Conservation (phyloP, 1,140 invertebrate genomes). For the Cephus cinctus region DNA sequence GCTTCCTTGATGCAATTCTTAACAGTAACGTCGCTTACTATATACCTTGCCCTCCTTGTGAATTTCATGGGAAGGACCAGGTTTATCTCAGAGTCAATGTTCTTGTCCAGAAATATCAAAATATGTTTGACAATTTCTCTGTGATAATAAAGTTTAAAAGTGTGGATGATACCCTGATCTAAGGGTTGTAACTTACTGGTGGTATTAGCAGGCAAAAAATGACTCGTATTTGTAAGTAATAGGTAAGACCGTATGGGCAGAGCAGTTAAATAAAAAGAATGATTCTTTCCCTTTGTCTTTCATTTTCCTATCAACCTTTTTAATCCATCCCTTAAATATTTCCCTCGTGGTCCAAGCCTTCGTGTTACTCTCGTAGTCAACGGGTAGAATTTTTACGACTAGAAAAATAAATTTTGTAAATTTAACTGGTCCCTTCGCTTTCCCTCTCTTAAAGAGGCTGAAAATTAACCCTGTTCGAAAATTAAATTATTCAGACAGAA, state of each 20-base stretch:
- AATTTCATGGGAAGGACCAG: conserved; percentile 27
- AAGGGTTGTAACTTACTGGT: conserved; percentile 55
- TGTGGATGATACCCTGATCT: conserved; percentile 52
- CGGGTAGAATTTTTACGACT: conserved; percentile 43
- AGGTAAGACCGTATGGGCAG: conserved; percentile 18
- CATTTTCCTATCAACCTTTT: conserved; percentile 21
- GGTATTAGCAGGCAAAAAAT: conserved; percentile 53
- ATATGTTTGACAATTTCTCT: conserved; percentile 26
- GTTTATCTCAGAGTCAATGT: conserved; percentile 20
- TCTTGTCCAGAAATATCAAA: conserved; percentile 33
- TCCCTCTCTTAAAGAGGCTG: no score
- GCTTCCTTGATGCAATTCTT: conserved; percentile 30
- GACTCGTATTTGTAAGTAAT: conserved; percentile 40
- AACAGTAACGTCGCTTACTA: conserved; percentile 24
- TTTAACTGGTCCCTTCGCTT: no score
- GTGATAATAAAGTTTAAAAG: conserved; percentile 35
- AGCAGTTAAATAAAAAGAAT: conserved; percentile 24
- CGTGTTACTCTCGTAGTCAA: conserved; percentile 48
- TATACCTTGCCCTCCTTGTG: conserved; percentile 25
- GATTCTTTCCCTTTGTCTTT: conserved; percentile 25
- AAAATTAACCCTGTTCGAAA: no score
- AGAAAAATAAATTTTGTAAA: no score
- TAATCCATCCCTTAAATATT: conserved; percentile 32
- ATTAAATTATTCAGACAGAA: no score
- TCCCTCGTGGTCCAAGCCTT: conserved; percentile 56